Evolutionary conservation across 2,797 vertebrate species (phyloP).

Genomic region (Graptemys geographica): DNA sequence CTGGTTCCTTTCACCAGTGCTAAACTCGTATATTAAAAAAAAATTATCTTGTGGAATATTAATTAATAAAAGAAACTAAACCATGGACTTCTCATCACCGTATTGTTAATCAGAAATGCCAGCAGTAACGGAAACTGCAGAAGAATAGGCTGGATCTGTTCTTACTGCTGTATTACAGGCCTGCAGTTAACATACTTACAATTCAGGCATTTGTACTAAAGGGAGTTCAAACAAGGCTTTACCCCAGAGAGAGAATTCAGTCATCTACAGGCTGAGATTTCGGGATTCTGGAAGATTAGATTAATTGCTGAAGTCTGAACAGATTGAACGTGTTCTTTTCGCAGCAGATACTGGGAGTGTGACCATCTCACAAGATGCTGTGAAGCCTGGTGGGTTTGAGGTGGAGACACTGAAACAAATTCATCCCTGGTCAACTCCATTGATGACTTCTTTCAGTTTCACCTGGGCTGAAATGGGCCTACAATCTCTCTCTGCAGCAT

Average conservation of each 20-base stretch:
- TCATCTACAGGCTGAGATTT: neutral
- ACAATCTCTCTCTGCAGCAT: fast-evolving
- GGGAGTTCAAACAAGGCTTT: neutral
- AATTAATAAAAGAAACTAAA: neutral
- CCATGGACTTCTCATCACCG: fast-evolving
- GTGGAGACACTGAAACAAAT: neutral
- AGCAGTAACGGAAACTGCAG: neutral
- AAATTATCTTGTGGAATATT: neutral
- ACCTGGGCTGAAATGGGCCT: neutral
- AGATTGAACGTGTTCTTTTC: neutral
- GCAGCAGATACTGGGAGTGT: neutral
- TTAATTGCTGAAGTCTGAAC: neutral
- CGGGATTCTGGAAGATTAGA: fast-evolving
- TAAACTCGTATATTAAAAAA: neutral
- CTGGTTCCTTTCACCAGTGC: neutral
- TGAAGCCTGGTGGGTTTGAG: neutral
- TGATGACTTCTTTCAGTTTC: neutral
- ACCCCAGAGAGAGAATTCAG: fast-evolving
- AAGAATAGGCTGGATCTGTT: fast-evolving
- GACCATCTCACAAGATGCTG: neutral
- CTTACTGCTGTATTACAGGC: fast-evolving
- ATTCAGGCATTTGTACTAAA: neutral
- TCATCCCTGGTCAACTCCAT: fast-evolving
- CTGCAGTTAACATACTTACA: fast-evolving
- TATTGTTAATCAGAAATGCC: neutral